Evolutionary conservation across 2,888 invertebrate species (phyloP), one percentile per base, ranked within the genome.

Genomic region (Pollenia labialis): DNA sequence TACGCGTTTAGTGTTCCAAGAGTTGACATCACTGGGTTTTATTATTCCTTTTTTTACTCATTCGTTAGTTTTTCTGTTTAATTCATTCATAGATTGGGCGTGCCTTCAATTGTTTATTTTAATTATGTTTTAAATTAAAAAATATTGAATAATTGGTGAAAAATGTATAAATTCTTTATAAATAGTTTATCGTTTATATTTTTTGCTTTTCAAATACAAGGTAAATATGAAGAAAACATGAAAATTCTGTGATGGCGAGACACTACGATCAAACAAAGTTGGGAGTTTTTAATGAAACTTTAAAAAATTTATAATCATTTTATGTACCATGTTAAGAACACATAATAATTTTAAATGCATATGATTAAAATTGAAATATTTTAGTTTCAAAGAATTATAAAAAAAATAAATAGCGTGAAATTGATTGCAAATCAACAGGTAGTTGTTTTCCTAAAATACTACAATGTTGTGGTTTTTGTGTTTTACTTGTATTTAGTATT

Each of bases 51-150:
- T 64, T 58, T 71, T 77, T 60, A n/a, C 18, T 82, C 62, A 56
- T 86, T 76, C 46, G 18, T 66, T 4, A 46, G 54, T 80, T 72
- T n/a, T 56, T 71, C 9, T 52, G 69, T 7, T 85, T 60, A 66
- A 71, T 64, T 81, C 72, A 77, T 72, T 81, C 68, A 69, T 77
- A 66, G 68, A n/a, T 86, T 84, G 81, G 86, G 88, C 81, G 87
- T 84, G 84, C 77, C 84, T 77, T 81, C 44, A 58, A 60, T 23
- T 32, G 54, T 75, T 84, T 72, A 9, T 64, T 23, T n/a, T 12
- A 18, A 74, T 23, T 79, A 74, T 81, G 62, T 60, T 74, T 66
- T 58, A 52, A 83, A n/a, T 18, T 52, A 14, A 64, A 72, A 81
- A 46, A 54, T 12, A 42, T 42, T 0, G 11, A 40, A 46, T 40